Conservation (phyloP, 2,113 vertebrate genomes). For the Sterrhoptilus dennistouni region DNA sequence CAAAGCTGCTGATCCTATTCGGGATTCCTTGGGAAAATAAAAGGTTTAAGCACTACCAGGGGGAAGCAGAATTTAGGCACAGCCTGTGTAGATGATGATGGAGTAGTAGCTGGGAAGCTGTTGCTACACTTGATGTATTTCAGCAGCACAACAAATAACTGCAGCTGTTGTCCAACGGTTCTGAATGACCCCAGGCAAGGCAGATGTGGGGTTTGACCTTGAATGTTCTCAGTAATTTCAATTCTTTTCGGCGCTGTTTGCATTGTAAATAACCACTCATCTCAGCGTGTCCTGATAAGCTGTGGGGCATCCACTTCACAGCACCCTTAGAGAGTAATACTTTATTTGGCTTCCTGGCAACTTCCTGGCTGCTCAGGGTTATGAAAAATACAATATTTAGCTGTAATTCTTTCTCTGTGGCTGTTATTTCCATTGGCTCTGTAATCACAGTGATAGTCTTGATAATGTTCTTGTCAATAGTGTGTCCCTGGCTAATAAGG, state of each 20-base stretch:
- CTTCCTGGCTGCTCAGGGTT: neutral
- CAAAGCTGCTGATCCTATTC: rapidly evolving
- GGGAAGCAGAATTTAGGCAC: neutral
- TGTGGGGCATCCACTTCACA: neutral
- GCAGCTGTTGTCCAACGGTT: neutral
- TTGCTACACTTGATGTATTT: too few species aligned
- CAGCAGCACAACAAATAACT: neutral
- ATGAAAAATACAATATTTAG: neutral
- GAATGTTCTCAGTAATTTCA: neutral
- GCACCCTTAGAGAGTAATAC: neutral
- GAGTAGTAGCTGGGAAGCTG: neutral
- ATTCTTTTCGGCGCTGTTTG: neutral
- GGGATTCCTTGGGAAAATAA: neutral
- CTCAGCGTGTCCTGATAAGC: neutral
- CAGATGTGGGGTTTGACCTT: neutral
- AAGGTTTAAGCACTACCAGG: neutral
- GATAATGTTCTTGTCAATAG: neutral
- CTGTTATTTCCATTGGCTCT: neutral
- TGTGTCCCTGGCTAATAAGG: neutral
- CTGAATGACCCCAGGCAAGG: neutral
- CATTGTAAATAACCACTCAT: neutral
- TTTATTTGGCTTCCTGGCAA: neutral
- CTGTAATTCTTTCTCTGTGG: neutral
- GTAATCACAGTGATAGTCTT: neutral
- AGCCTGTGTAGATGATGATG: too few species aligned